phyloP scores from a whole-genome alignment of 2,797 vertebrate species.

The Hylomyscus alleni region DNA sequence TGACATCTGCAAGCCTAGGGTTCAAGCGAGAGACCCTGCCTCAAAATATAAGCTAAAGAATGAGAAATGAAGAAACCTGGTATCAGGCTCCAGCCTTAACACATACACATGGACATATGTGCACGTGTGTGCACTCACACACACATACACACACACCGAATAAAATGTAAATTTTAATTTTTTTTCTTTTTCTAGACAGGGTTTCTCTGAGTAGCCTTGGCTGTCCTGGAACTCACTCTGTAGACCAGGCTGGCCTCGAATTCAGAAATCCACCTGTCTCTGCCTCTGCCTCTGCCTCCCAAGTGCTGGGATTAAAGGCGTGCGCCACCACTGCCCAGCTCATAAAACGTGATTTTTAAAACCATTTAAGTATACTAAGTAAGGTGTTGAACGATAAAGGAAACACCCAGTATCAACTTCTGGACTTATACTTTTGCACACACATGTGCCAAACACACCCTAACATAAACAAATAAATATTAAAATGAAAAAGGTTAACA shows the following conservation, averaged over 20 bases:
- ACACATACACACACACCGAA: not conserved
- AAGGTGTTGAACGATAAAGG: not conserved
- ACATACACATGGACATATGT: too few relatives aligned
- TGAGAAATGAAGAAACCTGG: not conserved
- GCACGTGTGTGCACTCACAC: too few relatives aligned
- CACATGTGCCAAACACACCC: not conserved
- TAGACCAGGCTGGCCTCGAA: not conserved
- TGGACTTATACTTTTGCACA: not conserved
- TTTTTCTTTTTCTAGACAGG: not conserved
- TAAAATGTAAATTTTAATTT: not conserved
- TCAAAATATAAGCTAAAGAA: not conserved
- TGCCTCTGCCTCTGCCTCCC: not conserved
- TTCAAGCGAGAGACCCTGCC: not conserved
- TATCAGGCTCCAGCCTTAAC: not conserved
- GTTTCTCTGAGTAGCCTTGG: not conserved
- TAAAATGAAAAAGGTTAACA: not conserved
- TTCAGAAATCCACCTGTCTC: not conserved
- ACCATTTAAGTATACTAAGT: not conserved
- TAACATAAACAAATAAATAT: not conserved
- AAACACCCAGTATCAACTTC: not conserved
- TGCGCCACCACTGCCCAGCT: not conserved
- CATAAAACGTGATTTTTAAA: not conserved
- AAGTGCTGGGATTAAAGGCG: not conserved
- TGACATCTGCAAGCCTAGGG: not conserved
- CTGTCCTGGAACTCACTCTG: not conserved